A percentile compares a stretch with the other conserved stretches of the same genome.
These are phyloP conservation scores for Muntiacus muntjak DNA, from an alignment of 2,113 vertebrate genomes.

Conservation along the genomic window DNA sequence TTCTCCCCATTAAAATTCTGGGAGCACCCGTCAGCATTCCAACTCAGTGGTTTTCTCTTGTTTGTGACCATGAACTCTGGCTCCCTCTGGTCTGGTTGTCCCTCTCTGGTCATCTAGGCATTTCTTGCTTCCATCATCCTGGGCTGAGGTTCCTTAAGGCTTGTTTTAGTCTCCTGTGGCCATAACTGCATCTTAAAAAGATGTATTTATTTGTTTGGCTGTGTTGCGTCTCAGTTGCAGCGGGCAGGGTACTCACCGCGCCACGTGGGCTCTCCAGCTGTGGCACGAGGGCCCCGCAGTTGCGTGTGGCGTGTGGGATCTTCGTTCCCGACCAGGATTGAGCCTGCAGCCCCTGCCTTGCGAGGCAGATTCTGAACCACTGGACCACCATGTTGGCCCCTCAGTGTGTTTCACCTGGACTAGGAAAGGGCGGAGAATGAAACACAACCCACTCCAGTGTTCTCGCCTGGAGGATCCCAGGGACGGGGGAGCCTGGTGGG, in stretches of 20 bases:
- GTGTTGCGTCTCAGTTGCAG: background rate
- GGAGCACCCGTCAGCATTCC: background rate
- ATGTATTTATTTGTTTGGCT: background rate
- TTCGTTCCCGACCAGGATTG: background rate
- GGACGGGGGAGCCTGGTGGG: too few species aligned
- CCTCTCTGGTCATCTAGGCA: background rate
- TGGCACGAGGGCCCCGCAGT: too few species aligned
- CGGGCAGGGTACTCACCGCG: too few species aligned
- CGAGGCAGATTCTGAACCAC: background rate
- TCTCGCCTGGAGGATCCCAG: too few species aligned
- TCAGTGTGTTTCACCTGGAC: fast-evolving
- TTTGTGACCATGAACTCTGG: background rate
- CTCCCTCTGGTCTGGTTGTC: background rate
- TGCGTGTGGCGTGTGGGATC: background rate
- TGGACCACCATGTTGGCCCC: background rate
- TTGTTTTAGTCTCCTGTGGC: background rate
- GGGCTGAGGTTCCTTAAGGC: background rate
- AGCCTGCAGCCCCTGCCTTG: background rate
- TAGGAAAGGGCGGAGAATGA: too few species aligned
- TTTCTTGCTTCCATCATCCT: background rate
- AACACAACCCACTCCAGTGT: too few species aligned
- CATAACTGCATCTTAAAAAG: background rate
- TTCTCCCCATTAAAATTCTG: background rate
- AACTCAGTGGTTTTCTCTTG: background rate
- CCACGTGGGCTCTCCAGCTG: too few species aligned